Base-by-base conservation (phyloP, 2,113 vertebrate species). In the Corydoras maculifer region DNA sequence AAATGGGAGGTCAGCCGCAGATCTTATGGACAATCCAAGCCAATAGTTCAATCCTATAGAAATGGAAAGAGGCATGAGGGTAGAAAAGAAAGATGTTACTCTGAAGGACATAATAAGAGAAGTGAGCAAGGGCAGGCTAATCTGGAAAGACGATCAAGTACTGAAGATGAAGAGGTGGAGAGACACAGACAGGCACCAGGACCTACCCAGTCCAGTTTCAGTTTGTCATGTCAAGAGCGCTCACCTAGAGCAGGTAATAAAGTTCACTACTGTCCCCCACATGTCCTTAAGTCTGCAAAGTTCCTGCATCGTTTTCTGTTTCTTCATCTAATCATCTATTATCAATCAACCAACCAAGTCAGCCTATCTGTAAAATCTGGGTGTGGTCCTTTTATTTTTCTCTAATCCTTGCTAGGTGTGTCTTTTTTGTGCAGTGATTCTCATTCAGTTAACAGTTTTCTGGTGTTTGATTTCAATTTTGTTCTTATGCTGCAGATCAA, bases 221-320 rank as follows among this genome's bases (percentile, higher is more conserved):
- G 84, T 76, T 74, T 83, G 53, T 68, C 81, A 73, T 74, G 74
- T 82, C 80, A 77, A 59, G 58, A 78, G 76, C 67, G 53, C 68
- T 76, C 80, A 49, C 9, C 70, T 76, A 78, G 81, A 82, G 77
- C 85, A 90, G 89, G 88, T 89, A 89, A 88, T 73, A 63, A 63
- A 48, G 49, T 75, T 75, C 69, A 82, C 63, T 62, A 75, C 78
- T 59, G 15, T 68, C 73, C 35, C 49, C 30, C 14, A 58, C 43
- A 25, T 64, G 30, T 14, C 5, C 7, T 15, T 70, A 65, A 72
- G 51, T 68, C 51, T 74, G 15, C n/a, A 11, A 8, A 15, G 58
- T 18, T 49, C 49, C 51, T 29, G 6, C 54, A 60, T 29, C 65
- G 53, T 62, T 62, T 54, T 18, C 8, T 78, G 9, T 53, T 53